Percentiles rank a stretch among this genome's conserved stretches.
Conservation (phyloP, 2,797 vertebrate genomes). For the Carduelis carduelis region DNA sequence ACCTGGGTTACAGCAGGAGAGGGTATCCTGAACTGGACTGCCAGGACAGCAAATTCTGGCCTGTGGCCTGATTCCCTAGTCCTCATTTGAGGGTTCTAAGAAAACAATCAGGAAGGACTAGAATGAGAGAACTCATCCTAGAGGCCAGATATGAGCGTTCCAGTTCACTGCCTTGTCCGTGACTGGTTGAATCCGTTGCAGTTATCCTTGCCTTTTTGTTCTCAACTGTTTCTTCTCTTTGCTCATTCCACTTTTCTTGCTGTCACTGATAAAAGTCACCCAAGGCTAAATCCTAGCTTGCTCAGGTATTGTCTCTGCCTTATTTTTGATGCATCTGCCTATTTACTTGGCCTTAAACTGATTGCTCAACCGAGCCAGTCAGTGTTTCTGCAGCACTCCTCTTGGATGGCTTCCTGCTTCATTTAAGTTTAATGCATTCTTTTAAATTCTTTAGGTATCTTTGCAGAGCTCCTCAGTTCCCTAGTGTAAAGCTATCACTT, state of each 20-base stretch:
- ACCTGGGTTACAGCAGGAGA: not conserved
- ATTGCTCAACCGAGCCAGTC: not conserved
- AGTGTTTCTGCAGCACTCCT: not conserved
- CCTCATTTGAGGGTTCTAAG: not conserved
- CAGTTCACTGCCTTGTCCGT: not conserved
- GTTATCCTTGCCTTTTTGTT: not conserved
- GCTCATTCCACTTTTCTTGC: not conserved
- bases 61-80: not conserved
- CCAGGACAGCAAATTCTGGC: not conserved
- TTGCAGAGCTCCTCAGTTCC: not conserved
- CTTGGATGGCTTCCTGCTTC: not conserved
- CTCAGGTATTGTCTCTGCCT: not conserved
- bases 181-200: not conserved
- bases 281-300: not conserved
- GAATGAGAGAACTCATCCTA: not conserved
- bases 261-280: not conserved
- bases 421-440: not conserved
- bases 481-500: not conserved
- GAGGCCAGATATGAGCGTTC: not conserved
- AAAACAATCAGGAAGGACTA: not conserved
- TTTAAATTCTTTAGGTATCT: slow-evolving; percentile 25
- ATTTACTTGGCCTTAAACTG: slow-evolving; percentile 24
- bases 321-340: not conserved
- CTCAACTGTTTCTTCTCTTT: not conserved
- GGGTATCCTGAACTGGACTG: not conserved